Base-by-base conservation (phyloP, 92 coral and sea anemone species). In the Blastomussa wellsi region DNA sequence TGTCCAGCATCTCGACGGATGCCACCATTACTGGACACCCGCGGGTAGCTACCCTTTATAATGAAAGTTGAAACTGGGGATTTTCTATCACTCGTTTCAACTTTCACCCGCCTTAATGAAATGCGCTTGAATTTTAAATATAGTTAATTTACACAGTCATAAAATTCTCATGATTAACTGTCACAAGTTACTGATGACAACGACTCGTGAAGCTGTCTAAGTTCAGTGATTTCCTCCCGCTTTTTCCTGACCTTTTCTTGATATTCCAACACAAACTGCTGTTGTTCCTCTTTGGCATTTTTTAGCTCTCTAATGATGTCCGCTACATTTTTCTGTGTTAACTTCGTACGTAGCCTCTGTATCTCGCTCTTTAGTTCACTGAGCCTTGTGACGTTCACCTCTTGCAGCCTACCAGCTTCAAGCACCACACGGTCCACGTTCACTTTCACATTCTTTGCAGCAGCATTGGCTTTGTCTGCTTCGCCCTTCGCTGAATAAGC, bases 161-260 rank as follows among this genome's bases (percentile, higher is more conserved):
- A 26, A 17, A 17, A 33, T 38, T 52, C 33, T 82, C 68, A 82
- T 36, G 48, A 36, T 82, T 78, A 29, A 9, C 26, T 59, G 57
- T 74, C 68, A 36, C 88, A 85, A 7, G 82, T 66, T 16, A 77
- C 82, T 37, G 77, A 62, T 68, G 53, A 22, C 51, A 85, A 41
- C 10, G 99, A 94, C 29, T 76, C 81, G 24, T 91, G 51, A 20
- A 96, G 88, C 20, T 74, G 87, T 79, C 91, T 93, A 68, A 96
- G 78, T 60, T 96, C 99, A n/a, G 80, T 52, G 19, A 93, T 87
- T 87, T 96, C 90, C 49, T 32, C 47, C 81, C 86, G 87, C 64
- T 86, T 53, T 72, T 92, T 87, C 69, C 24, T 78, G 33, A 96
- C 81, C 86, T 91, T 89, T 65, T 47, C 77, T 77, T 85, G 88